Evolutionary conservation across 2,888 invertebrate species (phyloP).

Genomic region (Acleris literana): DNA sequence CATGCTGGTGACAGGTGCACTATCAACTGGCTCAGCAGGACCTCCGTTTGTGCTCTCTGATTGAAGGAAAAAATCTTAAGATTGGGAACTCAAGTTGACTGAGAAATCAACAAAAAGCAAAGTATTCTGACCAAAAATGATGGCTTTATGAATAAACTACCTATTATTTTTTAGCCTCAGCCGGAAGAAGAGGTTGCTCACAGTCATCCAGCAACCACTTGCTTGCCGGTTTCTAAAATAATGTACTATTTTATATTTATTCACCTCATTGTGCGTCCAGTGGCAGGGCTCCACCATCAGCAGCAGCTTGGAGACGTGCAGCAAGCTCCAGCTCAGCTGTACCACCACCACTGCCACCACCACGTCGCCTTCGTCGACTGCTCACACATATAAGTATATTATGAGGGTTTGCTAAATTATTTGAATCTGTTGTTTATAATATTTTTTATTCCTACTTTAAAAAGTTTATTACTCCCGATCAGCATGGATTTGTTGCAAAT

Average conservation of each 20-base stretch:
- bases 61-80: background rate
- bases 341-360: conserved; percentile 44
- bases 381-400: background rate
- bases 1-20: conserved; percentile 19
- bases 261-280: conserved; percentile 60
- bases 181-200: no score
- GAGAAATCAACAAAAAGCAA: no score
- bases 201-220: no score
- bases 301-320: conserved; percentile 61
- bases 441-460: no score
- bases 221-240: background rate
- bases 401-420: no score
- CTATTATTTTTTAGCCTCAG: no score
- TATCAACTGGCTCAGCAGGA: conserved; percentile 14
- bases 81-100: no score
- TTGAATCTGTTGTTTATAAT: no score
- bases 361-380: conserved; percentile 3
- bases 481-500: no score
- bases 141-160: no score
- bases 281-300: conserved; percentile 76
- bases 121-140: no score
- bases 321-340: conserved; percentile 65
- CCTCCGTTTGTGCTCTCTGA: conserved; percentile 22
- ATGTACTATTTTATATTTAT: conserved; percentile 5
- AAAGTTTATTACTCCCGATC: no score